phyloP scores from a whole-genome alignment of 2,888 invertebrate genomes.

The Ctena decussata region DNA sequence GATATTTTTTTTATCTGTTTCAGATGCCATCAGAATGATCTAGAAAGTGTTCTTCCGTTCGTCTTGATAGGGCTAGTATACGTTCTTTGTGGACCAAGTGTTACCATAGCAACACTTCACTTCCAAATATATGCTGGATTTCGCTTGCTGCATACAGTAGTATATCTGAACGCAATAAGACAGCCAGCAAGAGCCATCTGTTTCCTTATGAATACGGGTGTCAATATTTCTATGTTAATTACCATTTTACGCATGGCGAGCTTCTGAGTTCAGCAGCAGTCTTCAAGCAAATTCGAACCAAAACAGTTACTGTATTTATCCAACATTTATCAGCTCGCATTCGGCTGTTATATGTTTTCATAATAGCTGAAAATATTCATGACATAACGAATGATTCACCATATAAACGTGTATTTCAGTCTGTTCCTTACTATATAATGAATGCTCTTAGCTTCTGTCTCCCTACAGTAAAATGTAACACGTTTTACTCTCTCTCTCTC shows the following conservation, averaged over 20 bases:
- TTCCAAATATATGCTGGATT: conserved; percentile 89
- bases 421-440: no score
- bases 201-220: conserved; percentile 87
- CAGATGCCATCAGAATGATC: conserved; percentile 91
- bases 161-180: conserved; percentile 89
- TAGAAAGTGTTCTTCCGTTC: conserved; percentile 92
- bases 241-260: conserved; percentile 35
- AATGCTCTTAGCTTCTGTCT: no score
- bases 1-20: conserved; percentile 63
- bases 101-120: conserved; percentile 88
- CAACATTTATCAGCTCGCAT: no score
- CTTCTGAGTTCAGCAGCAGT: no score
- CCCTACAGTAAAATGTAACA: no score
- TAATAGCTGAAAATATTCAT: no score
- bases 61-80: conserved; percentile 90
- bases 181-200: conserved; percentile 88
- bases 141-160: conserved; percentile 90
- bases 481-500: no score
- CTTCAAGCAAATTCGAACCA: no score
- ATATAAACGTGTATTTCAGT: no score
- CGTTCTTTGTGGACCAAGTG: conserved; percentile 89
- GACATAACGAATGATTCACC: no score
- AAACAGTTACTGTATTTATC: no score
- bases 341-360: no score
- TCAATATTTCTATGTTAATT: conserved; percentile 88